These are phyloP conservation scores for Megalops cyprinoides DNA, from an alignment of 2,797 vertebrate genomes.

Conservation along the genomic window DNA sequence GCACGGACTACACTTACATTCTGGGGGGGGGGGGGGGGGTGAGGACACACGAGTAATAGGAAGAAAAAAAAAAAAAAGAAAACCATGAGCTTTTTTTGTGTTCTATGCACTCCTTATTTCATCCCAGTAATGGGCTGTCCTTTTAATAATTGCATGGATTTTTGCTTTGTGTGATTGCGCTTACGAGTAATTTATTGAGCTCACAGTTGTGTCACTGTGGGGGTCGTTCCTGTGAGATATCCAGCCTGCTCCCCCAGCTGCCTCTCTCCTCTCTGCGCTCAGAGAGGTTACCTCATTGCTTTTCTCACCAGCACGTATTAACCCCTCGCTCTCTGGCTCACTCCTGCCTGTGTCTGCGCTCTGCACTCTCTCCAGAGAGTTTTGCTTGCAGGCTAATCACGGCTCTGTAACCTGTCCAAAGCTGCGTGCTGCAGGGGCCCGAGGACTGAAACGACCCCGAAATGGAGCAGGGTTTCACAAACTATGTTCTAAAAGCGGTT, in stretches of 20 bases:
- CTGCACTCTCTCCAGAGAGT: not conserved
- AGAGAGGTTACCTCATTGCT: slow-evolving; percentile 14
- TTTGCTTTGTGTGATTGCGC: not conserved
- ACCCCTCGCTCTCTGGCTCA: not conserved
- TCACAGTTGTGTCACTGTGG: not conserved
- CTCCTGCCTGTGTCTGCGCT: not conserved
- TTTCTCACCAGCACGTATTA: not conserved
- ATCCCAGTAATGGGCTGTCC: not conserved
- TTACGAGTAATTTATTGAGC: slow-evolving; percentile 20
- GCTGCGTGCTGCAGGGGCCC: not conserved
- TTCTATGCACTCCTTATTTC: not conserved
- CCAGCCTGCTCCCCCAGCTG: slow-evolving; percentile 12
- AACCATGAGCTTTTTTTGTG: not conserved
- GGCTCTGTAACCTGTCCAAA: not conserved
- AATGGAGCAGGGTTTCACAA: not conserved
- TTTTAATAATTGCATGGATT: not conserved
- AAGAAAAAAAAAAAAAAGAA: not conserved
- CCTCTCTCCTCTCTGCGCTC: not conserved
- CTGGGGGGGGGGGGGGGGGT: no score
- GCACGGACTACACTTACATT: not conserved
- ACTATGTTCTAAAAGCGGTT: not conserved
- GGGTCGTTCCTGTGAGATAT: not conserved
- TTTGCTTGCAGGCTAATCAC: no score
- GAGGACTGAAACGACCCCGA: not conserved
- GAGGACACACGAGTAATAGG: not conserved